A percentile compares a stretch with the other conserved stretches of the same genome.
Conservation (phyloP, 2,113 vertebrate species). For the Merops nubicus region DNA sequence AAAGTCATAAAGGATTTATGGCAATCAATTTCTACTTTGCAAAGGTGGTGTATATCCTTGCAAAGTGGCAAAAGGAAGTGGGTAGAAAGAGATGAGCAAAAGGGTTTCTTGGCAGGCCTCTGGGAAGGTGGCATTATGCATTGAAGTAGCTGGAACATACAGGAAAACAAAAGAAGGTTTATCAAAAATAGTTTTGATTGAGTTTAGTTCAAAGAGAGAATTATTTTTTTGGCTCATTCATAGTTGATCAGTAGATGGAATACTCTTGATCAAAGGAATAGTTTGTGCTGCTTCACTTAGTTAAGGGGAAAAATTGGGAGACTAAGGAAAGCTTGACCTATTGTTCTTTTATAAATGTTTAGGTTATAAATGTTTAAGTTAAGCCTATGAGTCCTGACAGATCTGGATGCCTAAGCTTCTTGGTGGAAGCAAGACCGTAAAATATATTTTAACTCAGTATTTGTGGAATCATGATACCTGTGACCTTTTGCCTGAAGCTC, state of each 20-base stretch:
- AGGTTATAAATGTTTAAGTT: not conserved
- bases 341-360: not conserved
- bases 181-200: not conserved
- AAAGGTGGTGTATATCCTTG: not conserved
- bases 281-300: not conserved
- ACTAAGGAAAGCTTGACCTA: not conserved
- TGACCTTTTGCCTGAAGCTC: not conserved
- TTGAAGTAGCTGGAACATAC: not conserved
- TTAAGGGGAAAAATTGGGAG: not conserved
- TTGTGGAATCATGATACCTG: not conserved
- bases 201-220: not conserved
- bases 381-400: not conserved
- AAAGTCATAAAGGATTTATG: not conserved
- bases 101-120: not conserved
- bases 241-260: not conserved
- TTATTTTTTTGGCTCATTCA: not conserved
- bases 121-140: not conserved
- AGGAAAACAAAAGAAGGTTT: not conserved
- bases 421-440: not conserved
- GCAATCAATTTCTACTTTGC: not conserved
- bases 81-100: not conserved
- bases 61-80: not conserved
- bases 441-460: not conserved
- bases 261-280: not conserved
- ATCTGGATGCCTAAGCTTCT: not conserved